These are phyloP conservation scores for Hypsopygia costalis DNA, from an alignment of 2,888 invertebrate species.

Conservation along the genomic window DNA sequence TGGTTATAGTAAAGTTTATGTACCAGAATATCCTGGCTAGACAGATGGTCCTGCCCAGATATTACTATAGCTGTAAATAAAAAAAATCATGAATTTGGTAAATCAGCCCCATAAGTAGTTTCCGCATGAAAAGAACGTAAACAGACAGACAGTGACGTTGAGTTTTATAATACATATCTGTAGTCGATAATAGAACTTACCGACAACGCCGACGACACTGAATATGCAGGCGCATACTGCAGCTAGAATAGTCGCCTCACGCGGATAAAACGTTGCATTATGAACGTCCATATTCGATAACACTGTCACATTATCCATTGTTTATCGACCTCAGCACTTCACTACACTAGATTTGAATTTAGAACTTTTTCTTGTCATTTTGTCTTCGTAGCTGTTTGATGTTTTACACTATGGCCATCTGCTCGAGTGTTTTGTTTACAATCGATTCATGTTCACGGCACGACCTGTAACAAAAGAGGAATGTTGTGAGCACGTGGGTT, in stretches of 20 bases:
- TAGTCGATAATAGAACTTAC: too few relatives aligned
- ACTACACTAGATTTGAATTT: conserved; percentile 35
- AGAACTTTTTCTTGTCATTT: conserved; percentile 41
- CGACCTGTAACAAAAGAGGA: background rate
- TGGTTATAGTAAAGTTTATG: too few relatives aligned
- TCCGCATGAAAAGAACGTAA: too few relatives aligned
- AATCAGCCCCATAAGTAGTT: too few relatives aligned
- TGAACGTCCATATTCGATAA: conserved; percentile 41
- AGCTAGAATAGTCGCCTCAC: conserved; percentile 87
- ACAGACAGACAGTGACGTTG: conserved; percentile 14
- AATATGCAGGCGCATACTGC: conserved; percentile 90
- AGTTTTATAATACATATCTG: too few relatives aligned
- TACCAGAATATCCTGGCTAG: too few relatives aligned
- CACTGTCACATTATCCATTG: conserved; percentile 10
- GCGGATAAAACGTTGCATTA: conserved; percentile 81
- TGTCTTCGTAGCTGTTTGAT: conserved; percentile 26
- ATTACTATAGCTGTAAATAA: too few relatives aligned
- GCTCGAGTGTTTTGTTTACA: conserved; percentile 8
- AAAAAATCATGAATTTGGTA: too few relatives aligned
- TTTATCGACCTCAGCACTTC: conserved; percentile 27
- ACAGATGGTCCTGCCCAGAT: too few relatives aligned
- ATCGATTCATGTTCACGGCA: conserved; percentile 9
- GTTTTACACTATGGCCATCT: conserved; percentile 20
- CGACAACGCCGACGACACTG: conserved; percentile 88
- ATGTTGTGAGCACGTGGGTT: background rate